Base-by-base conservation (phyloP, 2,888 invertebrate genomes). In the Tubulanus polymorphus region DNA sequence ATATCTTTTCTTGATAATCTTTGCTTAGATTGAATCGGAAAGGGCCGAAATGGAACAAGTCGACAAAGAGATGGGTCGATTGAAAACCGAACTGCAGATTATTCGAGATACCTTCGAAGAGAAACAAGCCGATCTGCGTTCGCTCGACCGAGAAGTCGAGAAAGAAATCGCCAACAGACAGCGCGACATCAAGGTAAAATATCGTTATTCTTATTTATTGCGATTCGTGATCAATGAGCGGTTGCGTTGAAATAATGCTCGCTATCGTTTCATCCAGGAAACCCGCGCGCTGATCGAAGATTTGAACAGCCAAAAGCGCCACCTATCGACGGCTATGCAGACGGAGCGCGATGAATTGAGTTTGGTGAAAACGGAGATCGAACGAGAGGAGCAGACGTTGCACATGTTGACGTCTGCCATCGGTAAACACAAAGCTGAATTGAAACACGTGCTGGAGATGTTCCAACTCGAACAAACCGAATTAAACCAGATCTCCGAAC, bases 361-460 rank as follows among this genome's bases (percentile, higher is more conserved):
- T 45, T 66, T 68, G 54, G 23, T 69, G 3, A 69, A 67, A 54
- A 67, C 66, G 23, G 70, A 71, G 45, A 63, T 68, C 5, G 68
- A 70, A 51, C 69, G 70, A 37, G 72, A 72, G 52, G 71, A 72
- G 51, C 69, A 69, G 55, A 51, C 41, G 1, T 59, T 71, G 28
- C 67, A 73, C 61, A 67, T 66, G 57, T 62, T 75, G n/a, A 62
- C 67, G 3, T 63, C 59, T 49, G 59, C 68, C 18, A 68, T 72
- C 49, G 70, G 65, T 61, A 71, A 71, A 59, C 69, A 71, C 57
- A 73, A 71, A 55, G 51, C 69, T 2, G 72, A 73, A 54, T 60
- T 74, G 50, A 72, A 70, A 57, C 72, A 71, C 52, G 65, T 68
- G 27, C 67, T 65, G 52, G 74, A 74, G 53, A 69, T 72, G 69